Evolutionary conservation across 2,113 vertebrate species (phyloP), one percentile per base, ranked within the genome.

Genomic region (Struthio camelus): DNA sequence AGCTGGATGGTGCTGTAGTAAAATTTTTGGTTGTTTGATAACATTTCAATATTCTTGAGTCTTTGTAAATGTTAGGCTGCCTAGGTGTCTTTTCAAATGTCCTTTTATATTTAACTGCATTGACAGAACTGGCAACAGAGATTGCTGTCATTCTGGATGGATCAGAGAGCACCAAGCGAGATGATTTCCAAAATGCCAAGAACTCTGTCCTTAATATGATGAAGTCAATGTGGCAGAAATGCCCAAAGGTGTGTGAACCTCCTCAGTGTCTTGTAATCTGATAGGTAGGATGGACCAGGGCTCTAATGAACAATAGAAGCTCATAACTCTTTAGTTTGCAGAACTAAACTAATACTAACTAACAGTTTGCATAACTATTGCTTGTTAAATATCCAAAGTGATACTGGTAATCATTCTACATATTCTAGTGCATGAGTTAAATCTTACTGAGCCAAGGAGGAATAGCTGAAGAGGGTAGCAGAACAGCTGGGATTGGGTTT

Each of bases 101-200:
- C 16, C 36, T 72, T 17, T 78, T 65, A 10, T 44, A 36, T 81
- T 76, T 90, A 51, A 80, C 87, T 87, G 48, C 50, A 11, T 32
- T 50, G 53, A 72, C 83, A 93, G 90, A 71, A 16, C 44, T 58
- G 96, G 97, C 97, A 50, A 97, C 98, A 1, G 98, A 98, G 93
- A 98, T 98, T 12, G 98, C 98, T 50, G 97, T 98, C 24, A 59
- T 98, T 76, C 93, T 98, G 61, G 98, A 98, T 85, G 98, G 98
- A 62, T 98, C 98, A 40, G 97, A 97, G 61, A 98, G 98, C 94
- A 98, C 98, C 17, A 36, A 87, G 0, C 0, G 18, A 8, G 10
- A 48, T 0, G 98, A 98, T 83, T 99, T 99, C 89, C 54, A 97
- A 85, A 98, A 7, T 53, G 98, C 98, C 83, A 98, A 98, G 94